A percentile compares a stretch with the other conserved stretches of the same genome.
These are phyloP conservation scores for Rhinopomastus cyanomelas DNA, from an alignment of 2,113 vertebrate species.

Conservation along the genomic window DNA sequence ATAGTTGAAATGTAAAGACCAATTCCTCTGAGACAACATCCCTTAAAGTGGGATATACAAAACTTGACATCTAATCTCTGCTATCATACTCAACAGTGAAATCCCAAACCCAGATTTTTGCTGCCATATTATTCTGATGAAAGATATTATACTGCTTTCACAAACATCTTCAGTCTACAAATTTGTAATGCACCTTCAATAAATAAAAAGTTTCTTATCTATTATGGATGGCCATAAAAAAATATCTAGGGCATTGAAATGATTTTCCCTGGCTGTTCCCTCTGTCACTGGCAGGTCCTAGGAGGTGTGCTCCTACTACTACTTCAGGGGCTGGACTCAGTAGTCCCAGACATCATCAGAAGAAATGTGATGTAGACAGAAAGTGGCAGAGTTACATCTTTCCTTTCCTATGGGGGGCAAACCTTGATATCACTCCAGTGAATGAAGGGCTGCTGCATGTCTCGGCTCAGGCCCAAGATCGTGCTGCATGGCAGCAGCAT, in stretches of 20 bases:
- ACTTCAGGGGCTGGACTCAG: slow-evolving; percentile 1
- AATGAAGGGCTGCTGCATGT: neutral
- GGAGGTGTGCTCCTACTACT: neutral
- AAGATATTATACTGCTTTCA: neutral
- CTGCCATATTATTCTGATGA: neutral
- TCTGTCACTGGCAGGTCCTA: neutral
- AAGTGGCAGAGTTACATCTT: slow-evolving; percentile 29
- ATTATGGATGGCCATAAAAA: neutral
- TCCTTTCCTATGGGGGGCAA: slow-evolving; percentile 68
- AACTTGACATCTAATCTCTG: neutral
- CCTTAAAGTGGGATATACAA: neutral
- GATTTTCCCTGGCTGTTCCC: neutral
- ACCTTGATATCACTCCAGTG: slow-evolving; percentile 36
- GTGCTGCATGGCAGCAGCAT: neutral
- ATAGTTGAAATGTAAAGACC: neutral
- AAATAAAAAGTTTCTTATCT: slow-evolving; percentile 17
- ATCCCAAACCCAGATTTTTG: neutral
- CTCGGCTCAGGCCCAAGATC: neutral
- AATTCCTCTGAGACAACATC: neutral
- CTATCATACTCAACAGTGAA: neutral
- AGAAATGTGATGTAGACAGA: neutral
- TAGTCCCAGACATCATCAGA: neutral
- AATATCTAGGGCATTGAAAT: neutral
- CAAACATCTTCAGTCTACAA: neutral
- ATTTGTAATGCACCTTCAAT: neutral